These are phyloP conservation scores for Calcarius lapponicus DNA, from an alignment of 2,797 vertebrate species.

Conservation along the genomic window DNA sequence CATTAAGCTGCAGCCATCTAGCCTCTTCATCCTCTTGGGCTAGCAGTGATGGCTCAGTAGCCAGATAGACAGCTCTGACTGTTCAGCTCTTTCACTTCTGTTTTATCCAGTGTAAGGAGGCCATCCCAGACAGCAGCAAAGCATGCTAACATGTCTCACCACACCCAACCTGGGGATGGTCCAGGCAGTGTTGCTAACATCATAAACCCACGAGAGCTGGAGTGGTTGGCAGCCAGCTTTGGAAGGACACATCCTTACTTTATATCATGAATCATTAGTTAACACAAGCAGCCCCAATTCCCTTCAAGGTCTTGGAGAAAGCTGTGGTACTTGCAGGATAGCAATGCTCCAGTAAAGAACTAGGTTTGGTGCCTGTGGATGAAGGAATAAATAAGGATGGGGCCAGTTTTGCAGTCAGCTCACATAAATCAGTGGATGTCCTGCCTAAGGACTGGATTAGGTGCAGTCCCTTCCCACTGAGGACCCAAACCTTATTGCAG, in stretches of 20 bases:
- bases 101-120: neutral
- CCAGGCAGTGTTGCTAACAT: neutral
- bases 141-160: neutral
- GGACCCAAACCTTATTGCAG: neutral
- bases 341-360: neutral
- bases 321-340: neutral
- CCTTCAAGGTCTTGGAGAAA: neutral
- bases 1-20: neutral
- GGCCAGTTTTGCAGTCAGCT: neutral
- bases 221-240: neutral
- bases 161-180: accelerated
- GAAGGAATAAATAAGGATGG: neutral
- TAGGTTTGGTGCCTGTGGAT: neutral
- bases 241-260: neutral
- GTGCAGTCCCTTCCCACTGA: neutral
- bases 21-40: neutral
- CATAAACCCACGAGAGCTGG: neutral
- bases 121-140: neutral
- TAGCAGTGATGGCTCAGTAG: neutral
- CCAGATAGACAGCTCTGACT: accelerated
- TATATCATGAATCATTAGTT: neutral
- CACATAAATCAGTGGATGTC: neutral
- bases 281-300: neutral
- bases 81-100: neutral
- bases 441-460: neutral